Base-by-base conservation (phyloP, 2,113 vertebrate species). In the Amphiprion ocellaris region DNA sequence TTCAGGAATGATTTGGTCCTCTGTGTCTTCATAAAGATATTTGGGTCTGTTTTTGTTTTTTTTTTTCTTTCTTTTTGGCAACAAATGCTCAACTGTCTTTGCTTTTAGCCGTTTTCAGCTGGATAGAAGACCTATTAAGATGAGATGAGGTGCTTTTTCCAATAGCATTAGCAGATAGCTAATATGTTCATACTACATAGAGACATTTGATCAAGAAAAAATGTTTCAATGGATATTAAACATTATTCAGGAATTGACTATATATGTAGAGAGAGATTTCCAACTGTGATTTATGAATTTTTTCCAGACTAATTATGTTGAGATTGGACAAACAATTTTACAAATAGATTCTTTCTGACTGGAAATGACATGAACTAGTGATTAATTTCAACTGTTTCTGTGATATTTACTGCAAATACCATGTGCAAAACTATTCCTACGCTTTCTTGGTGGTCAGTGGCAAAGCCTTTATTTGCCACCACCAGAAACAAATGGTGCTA, bases 1-100 rank as follows among this genome's bases (percentile, higher is more conserved):
- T 87, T 55, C 21, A 59, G 58, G 23, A 14, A 17, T 58, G 58
- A 50, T 72, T 70, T 59, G 11, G 39, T 78, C 21, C n/a, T 61
- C 26, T 17, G 19, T 67, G 39, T 75, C 12, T 44, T 77, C 58
- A 54, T n/a, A 37, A 15, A 71, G 28, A 62, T 50, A 23, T 68
- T 49, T 47, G 33, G 17, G 10, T 63, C 15, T 52, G 33, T 37
- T 37, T 37, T 33, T 33, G 2, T 10, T 37, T 30, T 30, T 33
- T 6, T 33, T 10, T 37, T 30, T 30, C 1, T 37, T 37, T 10
- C 7, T 46, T 54, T 62, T 41, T 52, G 4, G 82, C 2, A 1
- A 10, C 44, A 28, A 47, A 61, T 53, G 3, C 28, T 76, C 30
- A 23, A 19, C 41, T 41, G 15, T 23, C 10, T 56, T 81, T 15